Conservation (phyloP, 2,797 vertebrate genomes). For the Liparis tanakae region DNA sequence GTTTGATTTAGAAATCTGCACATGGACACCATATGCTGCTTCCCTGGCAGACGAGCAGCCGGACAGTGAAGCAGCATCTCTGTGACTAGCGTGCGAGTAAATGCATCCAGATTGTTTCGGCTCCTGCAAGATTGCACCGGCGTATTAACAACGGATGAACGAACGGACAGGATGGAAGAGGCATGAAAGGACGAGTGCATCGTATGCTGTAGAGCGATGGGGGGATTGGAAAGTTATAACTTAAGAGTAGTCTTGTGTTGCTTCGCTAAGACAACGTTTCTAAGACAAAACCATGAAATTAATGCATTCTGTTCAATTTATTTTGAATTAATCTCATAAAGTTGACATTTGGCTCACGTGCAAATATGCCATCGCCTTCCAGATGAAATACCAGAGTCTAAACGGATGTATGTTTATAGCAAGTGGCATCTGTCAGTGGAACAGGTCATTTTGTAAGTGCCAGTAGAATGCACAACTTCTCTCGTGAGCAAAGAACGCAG, state of each 20-base stretch:
- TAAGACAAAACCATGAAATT: background rate
- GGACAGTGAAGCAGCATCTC: constrained; percentile 30
- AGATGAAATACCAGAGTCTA: background rate
- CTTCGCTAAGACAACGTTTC: background rate
- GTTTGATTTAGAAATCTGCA: constrained; percentile 1
- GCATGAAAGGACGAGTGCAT: constrained; percentile 19
- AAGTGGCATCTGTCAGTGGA: background rate
- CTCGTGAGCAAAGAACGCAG: background rate
- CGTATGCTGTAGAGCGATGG: background rate
- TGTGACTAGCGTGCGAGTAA: constrained; percentile 45
- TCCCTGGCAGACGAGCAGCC: constrained; percentile 31
- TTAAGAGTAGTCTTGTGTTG: background rate
- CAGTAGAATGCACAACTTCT: background rate
- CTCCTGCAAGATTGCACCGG: constrained; percentile 43
- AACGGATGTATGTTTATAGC: background rate
- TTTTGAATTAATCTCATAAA: background rate
- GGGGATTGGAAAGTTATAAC: background rate
- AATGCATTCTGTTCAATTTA: background rate
- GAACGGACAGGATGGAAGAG: constrained; percentile 33
- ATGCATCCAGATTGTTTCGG: constrained; percentile 61
- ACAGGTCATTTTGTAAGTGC: background rate
- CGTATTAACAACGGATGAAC: constrained; percentile 43
- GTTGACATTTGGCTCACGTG: background rate
- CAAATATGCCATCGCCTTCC: background rate
- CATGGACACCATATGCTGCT: constrained; percentile 49